Evolutionary conservation across 2,797 vertebrate genomes (phyloP), one percentile per base, ranked within the genome.

Genomic region (Chelmon rostratus): DNA sequence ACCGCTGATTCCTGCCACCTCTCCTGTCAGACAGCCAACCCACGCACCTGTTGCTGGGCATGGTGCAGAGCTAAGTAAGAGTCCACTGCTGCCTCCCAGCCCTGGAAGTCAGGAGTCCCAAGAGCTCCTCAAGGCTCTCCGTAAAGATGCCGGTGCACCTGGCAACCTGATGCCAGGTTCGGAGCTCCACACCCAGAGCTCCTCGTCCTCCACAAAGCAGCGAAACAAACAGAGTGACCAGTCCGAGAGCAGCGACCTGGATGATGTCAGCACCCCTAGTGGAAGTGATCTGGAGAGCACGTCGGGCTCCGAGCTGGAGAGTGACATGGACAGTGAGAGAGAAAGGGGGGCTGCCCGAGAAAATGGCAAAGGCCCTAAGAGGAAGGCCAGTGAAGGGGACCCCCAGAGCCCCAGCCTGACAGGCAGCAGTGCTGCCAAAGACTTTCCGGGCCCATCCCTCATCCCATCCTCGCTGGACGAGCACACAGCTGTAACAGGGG

Each of bases 231-330:
- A 96, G 91, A 99, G 97, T 90, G 97, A 98, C 94, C 97, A 97
- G 84, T 99, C 98, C 70, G 98, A 99, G 95, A 98, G 97, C 95
- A 99, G 98, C 73, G 98, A 99, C 94, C 96, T 99, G 95, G 96
- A 99, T 78, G 97, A 99, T 89, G 97, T 98, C 92, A 98, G 98
- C 96, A 99, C 98, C 16, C 98, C 98, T 90, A 99, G 97, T 81
- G 98, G 98, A 87, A 99, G 98, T 89, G 98, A 99, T 92, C 95
- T 99, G 90, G 98, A 99, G 93, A 99, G 97, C 91, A 99, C 98
- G 79, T 98, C 98, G n/a, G 98, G 98, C 92, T 99, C 98, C 70
- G 98, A 99, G 93, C 94, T 99, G 86, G 98, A 99, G 93, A 99
- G 98, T 82, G 98, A 99, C 95, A 95, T 97, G 95, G 98, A 99